A percentile compares a stretch with the other conserved stretches of the same genome.
phyloP scores from a whole-genome alignment of 2,113 vertebrate species.

The Sula dactylatra region DNA sequence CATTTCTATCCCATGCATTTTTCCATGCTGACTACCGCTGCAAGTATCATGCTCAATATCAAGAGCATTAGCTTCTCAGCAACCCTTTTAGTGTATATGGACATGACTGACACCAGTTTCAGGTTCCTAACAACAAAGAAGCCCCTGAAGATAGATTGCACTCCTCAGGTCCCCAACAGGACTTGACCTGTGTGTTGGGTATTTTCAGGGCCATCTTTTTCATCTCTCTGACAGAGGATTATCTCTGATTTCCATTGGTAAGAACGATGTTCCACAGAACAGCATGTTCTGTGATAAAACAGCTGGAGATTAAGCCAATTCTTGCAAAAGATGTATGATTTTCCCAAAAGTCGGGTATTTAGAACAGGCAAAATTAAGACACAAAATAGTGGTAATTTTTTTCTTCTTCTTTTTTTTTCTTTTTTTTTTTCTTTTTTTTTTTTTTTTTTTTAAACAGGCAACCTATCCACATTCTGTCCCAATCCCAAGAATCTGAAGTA shows the following conservation, averaged over 20 bases:
- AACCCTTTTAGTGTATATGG: not conserved
- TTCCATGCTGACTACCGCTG: not conserved
- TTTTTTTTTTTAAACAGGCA: not conserved
- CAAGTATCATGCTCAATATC: not conserved
- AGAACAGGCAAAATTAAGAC: not conserved
- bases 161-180: not conserved
- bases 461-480: not conserved
- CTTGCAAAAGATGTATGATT: not conserved
- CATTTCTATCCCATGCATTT: not conserved
- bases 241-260: not conserved
- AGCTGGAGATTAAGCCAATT: not conserved
- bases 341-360: not conserved
- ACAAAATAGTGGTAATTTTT: not conserved
- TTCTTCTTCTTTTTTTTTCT: accelerated
- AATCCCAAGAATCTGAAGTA: not conserved
- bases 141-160: not conserved
- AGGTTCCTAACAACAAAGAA: not conserved
- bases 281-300: not conserved
- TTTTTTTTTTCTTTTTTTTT: accelerated
- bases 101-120: not conserved
- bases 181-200: not conserved
- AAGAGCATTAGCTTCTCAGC: not conserved
- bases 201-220: not conserved
- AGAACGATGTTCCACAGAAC: not conserved
- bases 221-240: not conserved